These are phyloP conservation scores for Ia io DNA, from an alignment of 2,113 vertebrate species.

Conservation along the genomic window DNA sequence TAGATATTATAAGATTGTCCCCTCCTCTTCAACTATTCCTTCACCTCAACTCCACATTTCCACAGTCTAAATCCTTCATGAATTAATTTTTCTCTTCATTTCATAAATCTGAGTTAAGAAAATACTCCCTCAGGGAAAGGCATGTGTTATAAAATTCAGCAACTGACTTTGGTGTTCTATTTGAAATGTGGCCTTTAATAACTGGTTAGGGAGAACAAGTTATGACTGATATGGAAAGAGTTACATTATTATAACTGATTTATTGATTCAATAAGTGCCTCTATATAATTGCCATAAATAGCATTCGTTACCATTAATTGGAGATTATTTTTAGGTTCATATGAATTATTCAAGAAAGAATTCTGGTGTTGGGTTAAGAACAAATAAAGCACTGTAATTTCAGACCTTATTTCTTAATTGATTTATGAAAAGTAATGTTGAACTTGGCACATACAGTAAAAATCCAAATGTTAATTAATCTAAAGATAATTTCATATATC, in stretches of 20 bases:
- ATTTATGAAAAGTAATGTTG: background rate
- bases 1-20: background rate
- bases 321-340: background rate
- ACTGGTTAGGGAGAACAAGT: background rate
- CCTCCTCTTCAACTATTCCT: background rate
- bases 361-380: background rate
- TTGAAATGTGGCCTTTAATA: background rate
- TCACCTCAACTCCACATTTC: background rate
- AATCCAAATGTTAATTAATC: background rate
- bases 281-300: background rate
- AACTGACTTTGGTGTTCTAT: background rate
- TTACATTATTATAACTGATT: background rate
- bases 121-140: background rate
- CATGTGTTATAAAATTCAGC: background rate
- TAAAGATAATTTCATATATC: background rate
- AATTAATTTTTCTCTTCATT: background rate
- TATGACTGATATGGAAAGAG: background rate
- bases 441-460: background rate
- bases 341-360: background rate
- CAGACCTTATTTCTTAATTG: background rate
- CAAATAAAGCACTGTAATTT: background rate
- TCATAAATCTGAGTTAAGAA: background rate
- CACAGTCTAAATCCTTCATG: background rate
- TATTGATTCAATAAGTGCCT: background rate
- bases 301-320: background rate